Conservation (phyloP, 2,888 invertebrate genomes). For the Anoplius nigerrimus region DNA sequence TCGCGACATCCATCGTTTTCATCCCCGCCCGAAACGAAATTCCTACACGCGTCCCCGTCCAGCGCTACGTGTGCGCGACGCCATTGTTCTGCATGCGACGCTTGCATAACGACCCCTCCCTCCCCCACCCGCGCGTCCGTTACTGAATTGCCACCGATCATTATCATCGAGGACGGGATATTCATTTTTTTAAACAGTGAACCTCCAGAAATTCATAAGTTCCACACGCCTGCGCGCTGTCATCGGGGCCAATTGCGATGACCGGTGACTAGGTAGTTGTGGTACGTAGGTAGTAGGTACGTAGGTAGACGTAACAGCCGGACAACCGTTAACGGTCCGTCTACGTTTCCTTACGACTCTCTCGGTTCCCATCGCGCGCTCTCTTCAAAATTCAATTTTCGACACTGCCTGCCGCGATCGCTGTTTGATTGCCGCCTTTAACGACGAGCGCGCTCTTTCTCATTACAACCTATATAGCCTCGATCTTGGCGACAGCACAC, state of each 20-base stretch:
- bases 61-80: constrained; percentile 5
- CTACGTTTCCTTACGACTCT: not conserved
- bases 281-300: too few relatives aligned
- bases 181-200: constrained; percentile 12
- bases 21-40: constrained; percentile 36
- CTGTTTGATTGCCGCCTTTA: too few relatives aligned
- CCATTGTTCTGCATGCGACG: constrained; percentile 36
- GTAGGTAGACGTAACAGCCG: too few relatives aligned
- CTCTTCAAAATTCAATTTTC: not conserved
- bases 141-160: constrained; percentile 37
- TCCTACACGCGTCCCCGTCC: constrained; percentile 31
- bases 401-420: too few relatives aligned
- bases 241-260: constrained; percentile 28
- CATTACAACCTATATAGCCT: too few relatives aligned
- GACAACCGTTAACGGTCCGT: not conserved
- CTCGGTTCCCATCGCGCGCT: not conserved
- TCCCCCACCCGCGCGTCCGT: constrained; percentile 28
- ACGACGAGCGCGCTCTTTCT: too few relatives aligned
- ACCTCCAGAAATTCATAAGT: not conserved
- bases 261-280: too few relatives aligned
- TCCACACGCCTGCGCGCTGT: not conserved
- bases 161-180: constrained; percentile 36
- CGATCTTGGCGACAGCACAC: too few relatives aligned
- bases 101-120: constrained; percentile 45
- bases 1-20: constrained; percentile 60